Evolutionary conservation across 2,888 invertebrate genomes (phyloP), one percentile per base, ranked within the genome.

Genomic region (Pilophorus perplexus): DNA sequence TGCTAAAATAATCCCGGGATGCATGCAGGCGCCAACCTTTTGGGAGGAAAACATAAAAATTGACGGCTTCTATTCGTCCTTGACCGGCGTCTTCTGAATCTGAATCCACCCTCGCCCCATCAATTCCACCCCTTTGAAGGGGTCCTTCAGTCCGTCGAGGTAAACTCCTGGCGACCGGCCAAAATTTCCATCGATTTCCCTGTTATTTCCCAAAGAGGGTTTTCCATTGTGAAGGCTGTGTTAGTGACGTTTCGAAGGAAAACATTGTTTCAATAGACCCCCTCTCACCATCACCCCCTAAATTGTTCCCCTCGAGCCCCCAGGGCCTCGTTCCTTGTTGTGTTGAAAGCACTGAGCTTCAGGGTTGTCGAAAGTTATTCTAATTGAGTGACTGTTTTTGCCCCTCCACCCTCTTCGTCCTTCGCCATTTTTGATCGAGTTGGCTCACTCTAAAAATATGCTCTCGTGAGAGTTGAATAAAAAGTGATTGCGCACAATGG

Each of bases 201-300:
- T 6, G 14, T 8, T 28, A 25, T 52, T 52, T 16, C 8, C 52
- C 28, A 2, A 18, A 52, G 52, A n/a, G 28, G 16, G 10, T 12
- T 8, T 14, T 14, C 28, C 52, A 28, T 52, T 52, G 25, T 25
- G n/a, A 18, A 28, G 25, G 52, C 3, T 52, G 18, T 28, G 52
- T 52, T 52, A 28, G n/a, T 52, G 52, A 1, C 18, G 12, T 23
- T 52, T 28, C 5, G 28, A 28, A 52, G 52, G 52, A 52, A 52
- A 52, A 52, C 52, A 52, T 52, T 52, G 52, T 52, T 52, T 52
- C 52, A 52, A 52, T 28, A 25, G 52, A 52, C 33, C 33, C 33
- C 33, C 12, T n/a, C n/a, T n/a, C n/a, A n/a, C n/a, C n/a, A n/a
- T n/a, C n/a, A n/a, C n/a, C n/a, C n/a, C n/a, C n/a, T n/a, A n/a